Conservation (phyloP, 2,113 vertebrate genomes). For the Meriones unguiculatus region DNA sequence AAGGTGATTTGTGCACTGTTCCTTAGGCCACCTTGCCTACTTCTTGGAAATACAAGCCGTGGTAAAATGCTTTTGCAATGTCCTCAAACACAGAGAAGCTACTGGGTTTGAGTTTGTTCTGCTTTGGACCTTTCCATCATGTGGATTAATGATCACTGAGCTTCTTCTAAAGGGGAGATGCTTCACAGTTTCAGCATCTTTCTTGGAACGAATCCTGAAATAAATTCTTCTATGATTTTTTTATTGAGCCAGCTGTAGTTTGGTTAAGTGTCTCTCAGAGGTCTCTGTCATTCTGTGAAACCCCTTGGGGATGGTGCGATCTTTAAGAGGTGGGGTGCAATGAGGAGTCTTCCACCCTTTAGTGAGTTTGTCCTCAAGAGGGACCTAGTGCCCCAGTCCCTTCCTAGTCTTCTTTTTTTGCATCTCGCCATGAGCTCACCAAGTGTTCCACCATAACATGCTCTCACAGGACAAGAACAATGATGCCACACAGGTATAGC, state of each 20-base stretch:
- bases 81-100: neutral
- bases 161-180: neutral
- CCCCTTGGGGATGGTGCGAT: neutral
- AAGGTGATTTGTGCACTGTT: neutral
- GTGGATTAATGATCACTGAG: neutral
- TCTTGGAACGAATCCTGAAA: constrained; percentile 17
- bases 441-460: neutral
- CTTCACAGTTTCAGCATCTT: constrained; percentile 13
- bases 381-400: too few relatives aligned
- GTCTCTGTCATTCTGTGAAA: too few relatives aligned
- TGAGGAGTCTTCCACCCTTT: too few relatives aligned
- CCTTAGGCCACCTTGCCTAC: neutral
- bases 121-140: neutral
- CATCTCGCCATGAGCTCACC: neutral
- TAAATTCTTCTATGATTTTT: neutral
- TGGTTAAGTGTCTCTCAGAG: too few relatives aligned
- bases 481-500: accelerated
- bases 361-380: accelerated
- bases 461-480: neutral
- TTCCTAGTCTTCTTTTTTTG: neutral
- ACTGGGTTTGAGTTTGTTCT: neutral
- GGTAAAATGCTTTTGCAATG: neutral
- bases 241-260: neutral
- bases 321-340: neutral
- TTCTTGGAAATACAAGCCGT: constrained; percentile 18